These are phyloP conservation scores for Cryptotermes secundus DNA, from an alignment of 1,140 invertebrate genomes.

Conservation along the genomic window DNA sequence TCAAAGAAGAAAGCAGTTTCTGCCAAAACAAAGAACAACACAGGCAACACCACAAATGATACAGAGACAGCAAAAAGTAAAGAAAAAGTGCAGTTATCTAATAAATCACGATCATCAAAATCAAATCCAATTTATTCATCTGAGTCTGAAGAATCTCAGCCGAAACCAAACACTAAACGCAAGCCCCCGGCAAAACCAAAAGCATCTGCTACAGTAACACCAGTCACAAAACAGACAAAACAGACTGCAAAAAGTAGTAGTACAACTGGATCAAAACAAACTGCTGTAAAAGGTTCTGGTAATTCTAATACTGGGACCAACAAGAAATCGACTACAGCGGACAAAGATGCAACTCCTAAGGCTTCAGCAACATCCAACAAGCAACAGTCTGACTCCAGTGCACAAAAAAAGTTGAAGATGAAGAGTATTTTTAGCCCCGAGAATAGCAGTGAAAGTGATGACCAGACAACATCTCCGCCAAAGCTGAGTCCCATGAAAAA, in stretches of 20 bases:
- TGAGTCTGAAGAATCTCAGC: conserved; percentile 42
- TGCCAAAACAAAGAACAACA: conserved; percentile 32
- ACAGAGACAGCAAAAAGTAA: conserved; percentile 40
- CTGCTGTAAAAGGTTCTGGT: conserved; percentile 23
- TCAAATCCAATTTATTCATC: conserved; percentile 41
- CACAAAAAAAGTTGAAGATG: conserved; percentile 63
- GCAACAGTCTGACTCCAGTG: conserved; percentile 41
- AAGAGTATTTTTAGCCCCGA: conserved; percentile 83
- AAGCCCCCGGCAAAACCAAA: conserved; percentile 57
- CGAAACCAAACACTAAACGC: conserved; percentile 45
- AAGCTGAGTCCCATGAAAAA: conserved; percentile 41
- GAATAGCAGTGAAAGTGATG: conserved; percentile 74
- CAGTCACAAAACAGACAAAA: conserved; percentile 42
- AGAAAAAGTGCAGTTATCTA: conserved; percentile 26
- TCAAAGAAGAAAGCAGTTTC: conserved; percentile 37
- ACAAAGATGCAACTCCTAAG: conserved; percentile 37
- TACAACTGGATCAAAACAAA: conserved; percentile 32
- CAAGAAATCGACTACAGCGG: conserved; percentile 35
- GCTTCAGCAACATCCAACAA: conserved; percentile 40
- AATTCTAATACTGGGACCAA: conserved; percentile 26
- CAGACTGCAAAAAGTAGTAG: conserved; percentile 32
- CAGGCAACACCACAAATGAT: conserved; percentile 20
- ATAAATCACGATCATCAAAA: conserved; percentile 28
- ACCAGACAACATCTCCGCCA: conserved; percentile 43
- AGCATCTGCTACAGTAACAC: conserved; percentile 52